Evolutionary conservation across 2,888 invertebrate genomes (phyloP), one percentile per base, ranked within the genome.

Genomic region (Pyralis farinalis): DNA sequence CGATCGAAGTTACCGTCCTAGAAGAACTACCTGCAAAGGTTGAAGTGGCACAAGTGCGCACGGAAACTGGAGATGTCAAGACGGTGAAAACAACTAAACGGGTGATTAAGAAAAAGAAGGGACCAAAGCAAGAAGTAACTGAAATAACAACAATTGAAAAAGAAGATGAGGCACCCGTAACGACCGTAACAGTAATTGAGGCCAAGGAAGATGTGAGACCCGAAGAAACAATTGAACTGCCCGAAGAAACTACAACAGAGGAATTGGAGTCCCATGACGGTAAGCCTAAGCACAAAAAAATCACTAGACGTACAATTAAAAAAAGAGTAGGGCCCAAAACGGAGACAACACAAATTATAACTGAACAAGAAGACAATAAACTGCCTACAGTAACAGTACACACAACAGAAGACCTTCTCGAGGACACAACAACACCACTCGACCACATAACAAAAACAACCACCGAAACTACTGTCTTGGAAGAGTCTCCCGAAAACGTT

Each of bases 101-200:
- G 1, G 68, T 77, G 1, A 76, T 88, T 1, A 90, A 80, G 49
- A 83, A 84, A 34, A 72, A 67, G 43, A 79, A 74, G 36, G 90
- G 81, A 1, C 60, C 63, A 0, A 84, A 86, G 36, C 63, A 79
- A 45, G 83, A 87, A 52, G 69, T 82, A 22, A 85, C 90, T 1
- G 82, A 82, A 57, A 81, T 80, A 12, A 68, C 79, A 1, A 89
- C 88, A 11, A 65, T 80, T 10, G 70, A 83, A 44, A 75, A 78
- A 40, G 76, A 81, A 1, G 77, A 72, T 12, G 69, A 79, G 36
- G 55, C 51, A 1, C 73, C 78, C 0, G 53, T 71, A n/a, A n/a
- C n/a, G n/a, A n/a, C n/a, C 1, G 75, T 71, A 0, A 76, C 71
- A 0, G 65, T 80, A n/a, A n/a, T n/a, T n/a, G n/a, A n/a, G n/a